phyloP scores from a whole-genome alignment of 2,113 vertebrate genomes.

The Phoenicopterus ruber region DNA sequence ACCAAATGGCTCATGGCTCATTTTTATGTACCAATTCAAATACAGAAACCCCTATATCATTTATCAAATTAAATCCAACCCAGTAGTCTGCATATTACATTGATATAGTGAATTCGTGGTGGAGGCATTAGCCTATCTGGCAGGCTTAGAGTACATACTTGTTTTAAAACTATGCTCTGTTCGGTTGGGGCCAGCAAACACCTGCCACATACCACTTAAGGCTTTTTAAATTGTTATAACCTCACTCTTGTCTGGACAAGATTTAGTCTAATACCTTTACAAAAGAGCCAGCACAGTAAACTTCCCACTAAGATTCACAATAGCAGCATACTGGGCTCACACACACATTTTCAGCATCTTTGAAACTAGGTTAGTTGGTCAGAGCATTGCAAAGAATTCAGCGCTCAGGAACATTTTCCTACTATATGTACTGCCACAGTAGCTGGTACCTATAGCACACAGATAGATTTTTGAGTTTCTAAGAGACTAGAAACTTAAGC shows the following conservation, averaged over 20 bases:
- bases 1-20: neutral
- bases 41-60: neutral
- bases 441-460: neutral
- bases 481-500: neutral
- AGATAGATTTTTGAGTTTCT: neutral
- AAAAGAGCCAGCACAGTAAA: neutral
- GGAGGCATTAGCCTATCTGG: neutral
- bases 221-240: neutral
- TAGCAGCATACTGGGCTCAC: neutral
- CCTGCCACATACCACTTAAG: neutral
- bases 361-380: neutral
- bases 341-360: neutral
- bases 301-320: neutral
- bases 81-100: neutral
- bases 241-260: neutral
- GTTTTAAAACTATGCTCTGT: neutral
- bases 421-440: rapidly evolving
- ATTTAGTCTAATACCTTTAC: neutral
- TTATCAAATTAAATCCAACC: neutral
- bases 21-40: no score
- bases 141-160: neutral
- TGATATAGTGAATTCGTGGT: no score
- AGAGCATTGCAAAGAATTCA: rapidly evolving
- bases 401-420: no score
- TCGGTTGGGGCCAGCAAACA: neutral